Evolutionary conservation across 2,113 vertebrate genomes (phyloP), one percentile per base, ranked within the genome.

Genomic region (Acrocephalus arundinaceus): DNA sequence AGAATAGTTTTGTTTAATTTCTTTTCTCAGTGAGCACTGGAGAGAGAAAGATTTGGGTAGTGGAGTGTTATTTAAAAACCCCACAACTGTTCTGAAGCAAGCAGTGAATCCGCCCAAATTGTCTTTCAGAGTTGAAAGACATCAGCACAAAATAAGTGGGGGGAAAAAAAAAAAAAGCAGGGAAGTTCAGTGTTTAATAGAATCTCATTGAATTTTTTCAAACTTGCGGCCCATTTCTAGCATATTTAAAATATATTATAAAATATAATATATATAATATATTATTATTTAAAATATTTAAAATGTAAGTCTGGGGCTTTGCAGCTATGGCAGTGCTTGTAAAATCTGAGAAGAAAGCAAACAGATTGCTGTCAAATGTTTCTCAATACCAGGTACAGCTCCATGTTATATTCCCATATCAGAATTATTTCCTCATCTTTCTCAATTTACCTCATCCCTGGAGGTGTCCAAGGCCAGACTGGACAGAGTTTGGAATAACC

Each of bases 401-500:
- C 33, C 11, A 1, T 49, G 9, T 54, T 46, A 15, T 2, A 6
- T 37, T 13, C 14, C 23, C 6, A 1, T 23, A 25, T 31, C 13
- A 87, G 7, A 46, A 7, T 72, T 85, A 35, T 93, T 83, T 85
- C 49, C 27, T 76, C 61, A 31, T 16, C 13, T 70, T 68, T 41
- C 22, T 62, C 14, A 15, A 27, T 14, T 35, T 83, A 2, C 1
- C 17, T 11, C 48, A 61, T 31, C 55, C n/a, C n/a, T 76, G 11
- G 10, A 0, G 1, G 23, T 61, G 54, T 0, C 20, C 55, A 15
- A 35, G n/a, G 39, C 46, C 46, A 18, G 54, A 6, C 0, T 68
- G 39, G n/a, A 25, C 0, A 1, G 59, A 16, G 28, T 5, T 68
- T 14, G 11, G 55, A 55, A 30, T 46, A 48, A 0, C 6, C 39